Conservation (phyloP, 2,888 invertebrate genomes). For the Anarsia innoxiella region DNA sequence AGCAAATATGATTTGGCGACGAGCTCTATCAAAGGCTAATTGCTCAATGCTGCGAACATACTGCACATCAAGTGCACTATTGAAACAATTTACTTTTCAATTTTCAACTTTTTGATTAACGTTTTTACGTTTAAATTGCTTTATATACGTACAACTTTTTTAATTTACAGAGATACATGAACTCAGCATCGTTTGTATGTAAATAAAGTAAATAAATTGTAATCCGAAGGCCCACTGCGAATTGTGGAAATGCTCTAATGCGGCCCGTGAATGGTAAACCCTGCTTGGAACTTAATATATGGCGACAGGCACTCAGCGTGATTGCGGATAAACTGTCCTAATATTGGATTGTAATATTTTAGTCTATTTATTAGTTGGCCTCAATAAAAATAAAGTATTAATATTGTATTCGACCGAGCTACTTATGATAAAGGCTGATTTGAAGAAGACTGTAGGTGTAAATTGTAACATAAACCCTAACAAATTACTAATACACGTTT, state of each 20-base stretch:
- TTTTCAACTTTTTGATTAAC: not conserved
- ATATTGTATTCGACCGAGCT: no score
- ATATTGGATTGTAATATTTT: constrained; percentile 2
- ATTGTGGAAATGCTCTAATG: constrained; percentile 36
- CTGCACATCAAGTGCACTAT: constrained; percentile 11
- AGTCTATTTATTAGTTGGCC: constrained; percentile 1
- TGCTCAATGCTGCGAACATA: constrained; percentile 36
- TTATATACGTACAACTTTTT: not conserved
- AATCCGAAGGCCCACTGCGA: constrained; percentile 28
- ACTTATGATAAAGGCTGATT: no score
- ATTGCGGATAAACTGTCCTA: constrained; percentile 41
- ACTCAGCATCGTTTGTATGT: constrained; percentile 6
- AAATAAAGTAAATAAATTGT: constrained; percentile 24
- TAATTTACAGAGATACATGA: not conserved
- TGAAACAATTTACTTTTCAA: not conserved
- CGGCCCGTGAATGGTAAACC: constrained; percentile 32
- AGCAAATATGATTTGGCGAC: constrained; percentile 58
- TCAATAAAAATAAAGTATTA: no score
- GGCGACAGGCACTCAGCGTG: constrained; percentile 64
- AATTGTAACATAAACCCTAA: no score
- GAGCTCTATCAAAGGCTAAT: constrained; percentile 61
- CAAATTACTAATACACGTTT: no score
- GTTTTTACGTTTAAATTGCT: not conserved
- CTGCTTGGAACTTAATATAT: constrained; percentile 58
- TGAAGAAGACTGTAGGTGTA: no score